Evolutionary conservation across 1,140 invertebrate genomes (phyloP), one percentile per base, ranked within the genome.

Genomic region (Drosophila malerkotliana): DNA sequence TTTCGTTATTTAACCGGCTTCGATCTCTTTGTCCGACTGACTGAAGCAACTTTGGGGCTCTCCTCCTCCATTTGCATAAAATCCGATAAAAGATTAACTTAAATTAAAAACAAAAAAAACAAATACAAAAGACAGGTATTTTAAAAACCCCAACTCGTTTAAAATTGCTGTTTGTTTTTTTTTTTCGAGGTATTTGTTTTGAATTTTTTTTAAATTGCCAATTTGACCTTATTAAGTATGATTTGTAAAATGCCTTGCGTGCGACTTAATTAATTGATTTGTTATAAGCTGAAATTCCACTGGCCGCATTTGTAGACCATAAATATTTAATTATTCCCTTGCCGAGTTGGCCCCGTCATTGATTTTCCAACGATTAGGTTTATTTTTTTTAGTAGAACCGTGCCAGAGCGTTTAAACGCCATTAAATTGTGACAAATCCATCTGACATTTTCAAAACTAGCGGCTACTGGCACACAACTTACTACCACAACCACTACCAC

Each of bases 1-100:
- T 79, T 83, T 79, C 18, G 80, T 83, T 83, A 83, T 84, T 83
- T 83, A 84, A 83, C 80, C 79, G 69, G 80, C 74, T 83, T 84
- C 68, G 74, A 79, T 67, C 74, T 76, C 61, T 79, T 79, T 79
- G 76, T 79, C 45, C 34, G 55, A 60, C 47, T 34, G 63, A 30
- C 37, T 47, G 68, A 72, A 32, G 63, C 66, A 69, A 69, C 66
- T 73, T 63, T 64, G 45, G 21, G 44, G 6, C 26, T 28, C 26
- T 58, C 63, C 26, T 58, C 63, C 54, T 39, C 47, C 14, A 74
- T 72, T 72, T 72, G 66, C 68, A 72, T 72, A 72, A 72, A 72
- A 8, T 26, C 12, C 51, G 56, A 57, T 44, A 61, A 58, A 48
- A 61, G 41, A 62, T 51, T 59, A 44, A 67, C 24, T 45, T 24